Base-by-base conservation (phyloP, 2,797 vertebrate species). In the Cryptoprocta ferox region DNA sequence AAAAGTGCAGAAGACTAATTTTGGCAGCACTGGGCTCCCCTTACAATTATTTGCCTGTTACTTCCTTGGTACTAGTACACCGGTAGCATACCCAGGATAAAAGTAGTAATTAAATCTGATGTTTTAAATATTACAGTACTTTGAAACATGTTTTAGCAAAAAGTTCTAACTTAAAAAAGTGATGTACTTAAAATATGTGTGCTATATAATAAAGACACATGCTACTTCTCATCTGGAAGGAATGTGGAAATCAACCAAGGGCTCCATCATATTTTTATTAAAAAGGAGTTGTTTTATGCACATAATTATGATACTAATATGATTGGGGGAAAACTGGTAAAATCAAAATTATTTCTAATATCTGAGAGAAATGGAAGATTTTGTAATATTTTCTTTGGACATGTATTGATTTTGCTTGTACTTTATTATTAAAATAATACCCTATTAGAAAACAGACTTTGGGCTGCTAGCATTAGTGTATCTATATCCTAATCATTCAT, bases 381-480 rank as follows among this genome's bases (percentile, higher is more conserved):
- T 80, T 95, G 14, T 92, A 89, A 95, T 80, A 8, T 91, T 71
- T 97, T 94, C 13, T 92, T 37, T 95, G 53, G 56, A 76, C 18
- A 90, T 63, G 2, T 93, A 8, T 75, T 92, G 45, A 71, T 87
- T 97, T 89, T 91, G 42, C 21, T 89, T 94, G 13, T 79, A 86
- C 10, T 39, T 95, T 91, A 28, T 75, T 83, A 86, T 96, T 88
- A 89, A 93, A 82, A 94, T 91, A 92, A 81, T 92, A 66, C 12
- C 56, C 12, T 89, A 45, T 39, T 92, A 94, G 59, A 86, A 93
- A 82, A 93, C 79, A 80, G 50, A 95, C 28, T 75, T 92, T 94
- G 75, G 97, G 97, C 93, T 93, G 80, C 96, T 97, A 95, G 70
- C 26, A 89, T 89, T 86, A 85, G 66, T 93, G 6, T 93, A 89